phyloP scores from a whole-genome alignment of 1,140 invertebrate genomes.

The Gryllus bimaculatus region DNA sequence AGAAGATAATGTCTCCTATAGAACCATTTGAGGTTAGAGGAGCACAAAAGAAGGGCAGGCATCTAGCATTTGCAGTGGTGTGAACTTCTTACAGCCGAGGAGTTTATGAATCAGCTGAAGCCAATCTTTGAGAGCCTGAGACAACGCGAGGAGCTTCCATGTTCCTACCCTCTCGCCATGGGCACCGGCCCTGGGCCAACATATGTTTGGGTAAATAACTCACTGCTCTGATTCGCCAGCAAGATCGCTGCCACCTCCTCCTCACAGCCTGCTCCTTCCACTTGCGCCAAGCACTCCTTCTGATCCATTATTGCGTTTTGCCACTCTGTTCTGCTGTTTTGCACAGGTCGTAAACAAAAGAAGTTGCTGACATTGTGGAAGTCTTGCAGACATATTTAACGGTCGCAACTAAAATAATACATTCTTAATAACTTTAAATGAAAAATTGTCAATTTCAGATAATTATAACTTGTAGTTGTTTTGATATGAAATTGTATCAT shows the following conservation, averaged over 20 bases:
- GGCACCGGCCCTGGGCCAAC: constrained; percentile 46
- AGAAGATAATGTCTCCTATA: not conserved
- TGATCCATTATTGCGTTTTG: not conserved
- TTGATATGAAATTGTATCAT: too few relatives aligned
- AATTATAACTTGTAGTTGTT: too few relatives aligned
- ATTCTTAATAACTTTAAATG: too few relatives aligned
- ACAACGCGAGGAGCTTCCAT: constrained; percentile 75
- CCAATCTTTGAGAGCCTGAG: constrained; percentile 86
- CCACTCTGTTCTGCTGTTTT: too few relatives aligned
- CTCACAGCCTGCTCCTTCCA: not conserved
- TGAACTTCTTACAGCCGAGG: constrained; percentile 57
- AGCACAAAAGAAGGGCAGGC: not conserved
- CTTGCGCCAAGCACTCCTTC: not conserved
- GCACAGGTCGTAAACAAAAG: too few relatives aligned
- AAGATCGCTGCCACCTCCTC: not conserved
- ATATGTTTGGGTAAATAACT: constrained; percentile 57
- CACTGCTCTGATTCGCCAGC: constrained; percentile 6
- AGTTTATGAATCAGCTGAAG: constrained; percentile 85
- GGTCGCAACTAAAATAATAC: too few relatives aligned
- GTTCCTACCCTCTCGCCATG: constrained; percentile 77
- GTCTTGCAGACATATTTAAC: not conserved
- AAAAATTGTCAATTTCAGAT: too few relatives aligned
- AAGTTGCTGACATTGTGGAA: not conserved
- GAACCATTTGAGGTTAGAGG: not conserved
- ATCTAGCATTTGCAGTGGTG: not conserved